Conservation (phyloP, 2,888 invertebrate species). For the Drosophila cyrtoloma region DNA sequence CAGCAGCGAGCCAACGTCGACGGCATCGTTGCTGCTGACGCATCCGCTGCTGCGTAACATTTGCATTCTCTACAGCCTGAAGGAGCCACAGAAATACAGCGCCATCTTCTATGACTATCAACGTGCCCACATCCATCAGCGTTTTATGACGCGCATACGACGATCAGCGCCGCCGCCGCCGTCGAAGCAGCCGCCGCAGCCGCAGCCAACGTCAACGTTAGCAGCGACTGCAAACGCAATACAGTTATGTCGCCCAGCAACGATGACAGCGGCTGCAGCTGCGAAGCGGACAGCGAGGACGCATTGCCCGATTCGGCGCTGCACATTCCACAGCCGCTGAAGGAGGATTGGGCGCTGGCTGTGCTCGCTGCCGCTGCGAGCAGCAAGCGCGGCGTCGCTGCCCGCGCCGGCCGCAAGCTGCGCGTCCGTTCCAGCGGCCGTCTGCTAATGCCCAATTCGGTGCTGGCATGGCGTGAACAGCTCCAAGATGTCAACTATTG, state of each 20-base stretch:
- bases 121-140: slow-evolving; percentile 72
- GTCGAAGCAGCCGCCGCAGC: background rate
- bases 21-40: slow-evolving; percentile 41
- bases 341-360: slow-evolving; percentile 66
- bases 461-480: slow-evolving; percentile 84
- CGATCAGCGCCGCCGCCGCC: slow-evolving; percentile 33
- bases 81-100: slow-evolving; percentile 81
- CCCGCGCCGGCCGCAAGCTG: slow-evolving; percentile 61
- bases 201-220: background rate
- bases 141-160: slow-evolving; percentile 67
- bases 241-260: slow-evolving; percentile 32
- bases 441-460: slow-evolving; percentile 73
- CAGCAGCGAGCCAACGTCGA: slow-evolving; percentile 16
- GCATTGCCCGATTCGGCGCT: slow-evolving; percentile 14
- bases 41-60: slow-evolving; percentile 82
- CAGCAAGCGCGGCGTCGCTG: slow-evolving; percentile 57
- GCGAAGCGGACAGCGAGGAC: slow-evolving; percentile 54
- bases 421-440: slow-evolving; percentile 62
- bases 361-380: slow-evolving; percentile 59
- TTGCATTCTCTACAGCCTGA: slow-evolving; percentile 82
- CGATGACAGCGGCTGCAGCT: slow-evolving; percentile 72
- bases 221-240: background rate
- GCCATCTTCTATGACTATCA: slow-evolving; percentile 84
- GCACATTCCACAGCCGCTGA: slow-evolving; percentile 52
- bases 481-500: slow-evolving; percentile 82